phyloP scores from a whole-genome alignment of 2,113 vertebrate species.

The Mastomys coucha region DNA sequence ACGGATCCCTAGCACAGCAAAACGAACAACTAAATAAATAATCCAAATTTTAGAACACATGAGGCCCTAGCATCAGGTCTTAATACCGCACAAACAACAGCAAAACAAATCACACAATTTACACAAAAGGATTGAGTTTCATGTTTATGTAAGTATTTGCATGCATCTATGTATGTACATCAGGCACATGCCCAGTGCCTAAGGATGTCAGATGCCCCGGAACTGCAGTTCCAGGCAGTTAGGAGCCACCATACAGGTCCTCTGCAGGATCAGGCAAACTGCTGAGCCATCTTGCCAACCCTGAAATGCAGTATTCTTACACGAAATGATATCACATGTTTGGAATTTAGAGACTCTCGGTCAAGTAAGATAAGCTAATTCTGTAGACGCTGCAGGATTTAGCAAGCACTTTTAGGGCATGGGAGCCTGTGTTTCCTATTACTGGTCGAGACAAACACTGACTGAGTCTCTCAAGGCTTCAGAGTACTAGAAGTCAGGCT shows the following conservation, averaged over 20 bases:
- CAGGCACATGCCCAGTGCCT: not conserved
- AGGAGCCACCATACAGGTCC: not conserved
- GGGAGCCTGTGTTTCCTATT: not conserved
- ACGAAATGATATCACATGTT: not conserved
- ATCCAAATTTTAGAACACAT: not conserved
- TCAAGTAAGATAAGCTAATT: not conserved
- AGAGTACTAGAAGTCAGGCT: not conserved
- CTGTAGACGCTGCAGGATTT: not conserved
- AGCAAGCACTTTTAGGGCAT: not conserved
- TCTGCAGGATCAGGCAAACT: not conserved
- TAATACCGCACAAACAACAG: not conserved
- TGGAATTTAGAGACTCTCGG: not conserved
- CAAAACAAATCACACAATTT: not conserved
- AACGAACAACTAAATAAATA: not conserved
- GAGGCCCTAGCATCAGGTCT: not conserved
- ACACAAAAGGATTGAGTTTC: not conserved
- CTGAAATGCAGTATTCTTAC: not conserved
- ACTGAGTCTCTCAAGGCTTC: not conserved
- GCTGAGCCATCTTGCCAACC: not conserved
- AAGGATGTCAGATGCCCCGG: not conserved
- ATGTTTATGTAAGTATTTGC: not conserved
- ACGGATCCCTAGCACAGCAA: not conserved
- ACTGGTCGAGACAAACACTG: not conserved
- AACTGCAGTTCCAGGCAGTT: not conserved
- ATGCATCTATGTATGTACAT: not conserved